A percentile compares a stretch with the other conserved stretches of the same genome.
phyloP scores from a whole-genome alignment of 1,140 invertebrate genomes.

The Glossosoma conforme region DNA sequence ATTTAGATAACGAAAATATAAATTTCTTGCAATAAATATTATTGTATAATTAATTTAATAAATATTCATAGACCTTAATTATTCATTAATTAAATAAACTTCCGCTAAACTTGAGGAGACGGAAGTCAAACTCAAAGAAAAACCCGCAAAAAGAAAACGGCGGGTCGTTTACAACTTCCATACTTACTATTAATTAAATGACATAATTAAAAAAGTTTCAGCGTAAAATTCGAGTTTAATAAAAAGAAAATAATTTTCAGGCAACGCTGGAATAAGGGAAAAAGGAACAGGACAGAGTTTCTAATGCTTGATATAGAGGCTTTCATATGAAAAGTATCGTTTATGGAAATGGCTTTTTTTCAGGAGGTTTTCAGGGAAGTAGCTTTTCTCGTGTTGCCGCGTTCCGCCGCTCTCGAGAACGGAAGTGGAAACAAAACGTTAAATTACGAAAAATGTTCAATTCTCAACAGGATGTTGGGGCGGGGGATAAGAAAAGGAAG shows the following conservation, averaged over 20 bases:
- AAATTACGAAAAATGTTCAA: conserved; percentile 13
- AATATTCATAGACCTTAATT: too few species aligned
- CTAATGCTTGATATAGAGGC: too few species aligned
- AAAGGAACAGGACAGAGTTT: background rate
- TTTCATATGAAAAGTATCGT: conserved; percentile 2
- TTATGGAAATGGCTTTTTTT: background rate
- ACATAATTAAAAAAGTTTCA: conserved; percentile 27
- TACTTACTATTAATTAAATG: conserved; percentile 21
- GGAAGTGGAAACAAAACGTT: conserved; percentile 14
- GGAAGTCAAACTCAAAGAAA: too few species aligned
- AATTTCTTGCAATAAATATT: too few species aligned
- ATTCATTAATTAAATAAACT: too few species aligned
- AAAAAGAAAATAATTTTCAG: conserved; percentile 7
- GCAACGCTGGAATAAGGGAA: background rate
- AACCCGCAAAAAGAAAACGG: background rate
- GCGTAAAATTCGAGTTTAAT: conserved; percentile 6
- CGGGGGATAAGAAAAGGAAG: too few species aligned
- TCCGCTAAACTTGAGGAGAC: too few species aligned
- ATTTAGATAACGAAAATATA: too few species aligned
- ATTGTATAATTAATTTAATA: too few species aligned
- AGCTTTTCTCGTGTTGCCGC: conserved; percentile 12
- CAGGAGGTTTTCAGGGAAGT: conserved; percentile 1
- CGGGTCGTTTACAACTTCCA: conserved; percentile 2
- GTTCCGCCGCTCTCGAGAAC: conserved; percentile 1
- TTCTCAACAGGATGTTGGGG: too few species aligned